A percentile compares a stretch with the other conserved stretches of the same genome.
phyloP scores from a whole-genome alignment of 2,797 vertebrate genomes.

The Phataginus tricuspis region DNA sequence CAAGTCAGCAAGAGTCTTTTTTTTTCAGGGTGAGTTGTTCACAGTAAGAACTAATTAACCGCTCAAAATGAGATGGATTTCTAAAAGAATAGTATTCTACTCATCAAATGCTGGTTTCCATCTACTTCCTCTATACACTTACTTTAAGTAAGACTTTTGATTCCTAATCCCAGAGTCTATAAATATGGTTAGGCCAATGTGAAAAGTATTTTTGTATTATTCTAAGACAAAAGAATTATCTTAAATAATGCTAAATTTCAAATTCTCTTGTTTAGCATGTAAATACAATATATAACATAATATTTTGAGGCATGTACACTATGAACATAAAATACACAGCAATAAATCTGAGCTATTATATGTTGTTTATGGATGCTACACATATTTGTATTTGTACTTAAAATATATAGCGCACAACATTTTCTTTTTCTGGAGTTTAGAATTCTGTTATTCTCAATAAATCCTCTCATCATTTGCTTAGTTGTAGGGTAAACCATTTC shows the following conservation, averaged over 20 bases:
- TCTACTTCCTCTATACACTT: not conserved
- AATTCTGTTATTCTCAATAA: slow-evolving; percentile 19
- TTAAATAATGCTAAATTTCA: slow-evolving; percentile 5
- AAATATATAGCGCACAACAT: not conserved
- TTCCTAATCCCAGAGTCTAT: not conserved
- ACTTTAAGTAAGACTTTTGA: not conserved
- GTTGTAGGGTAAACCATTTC: not conserved
- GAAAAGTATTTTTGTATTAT: not conserved
- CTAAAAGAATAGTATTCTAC: slow-evolving; percentile 20
- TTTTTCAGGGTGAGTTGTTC: slow-evolving; percentile 46
- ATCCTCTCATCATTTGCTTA: not conserved
- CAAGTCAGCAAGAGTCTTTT: slow-evolving; percentile 32
- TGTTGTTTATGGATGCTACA: not conserved
- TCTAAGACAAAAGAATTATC: slow-evolving; percentile 1
- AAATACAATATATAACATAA: not conserved
- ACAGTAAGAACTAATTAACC: slow-evolving; percentile 45
- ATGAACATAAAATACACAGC: not conserved
- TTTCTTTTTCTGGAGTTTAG: not conserved
- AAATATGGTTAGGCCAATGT: not conserved
- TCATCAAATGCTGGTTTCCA: not conserved
- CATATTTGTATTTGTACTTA: not conserved
- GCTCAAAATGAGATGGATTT: slow-evolving; percentile 38
- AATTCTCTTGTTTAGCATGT: not conserved
- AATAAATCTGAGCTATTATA: not conserved
- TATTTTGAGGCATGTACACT: not conserved